Percentiles rank a stretch among this genome's conserved stretches.
Conservation (phyloP, 2,113 vertebrate species). For the Prolemur simus region DNA sequence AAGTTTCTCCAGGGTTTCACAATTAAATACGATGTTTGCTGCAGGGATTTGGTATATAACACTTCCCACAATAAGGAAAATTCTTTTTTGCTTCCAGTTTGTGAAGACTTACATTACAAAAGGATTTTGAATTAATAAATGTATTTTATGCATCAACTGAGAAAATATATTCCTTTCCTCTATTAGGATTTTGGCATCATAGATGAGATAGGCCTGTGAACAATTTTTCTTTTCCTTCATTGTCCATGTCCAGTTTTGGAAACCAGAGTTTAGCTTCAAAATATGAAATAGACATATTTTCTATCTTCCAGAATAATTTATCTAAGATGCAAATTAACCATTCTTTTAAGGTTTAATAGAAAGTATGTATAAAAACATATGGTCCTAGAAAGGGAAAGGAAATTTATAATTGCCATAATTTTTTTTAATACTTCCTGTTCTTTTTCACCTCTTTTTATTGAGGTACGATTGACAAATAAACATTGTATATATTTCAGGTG, state of each 20-base stretch:
- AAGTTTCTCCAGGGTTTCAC: conserved; percentile 9
- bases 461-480: background rate
- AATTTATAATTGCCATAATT: conserved; percentile 25
- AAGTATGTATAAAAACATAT: conserved; percentile 7
- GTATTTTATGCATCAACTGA: background rate
- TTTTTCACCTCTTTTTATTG: conserved; percentile 17
- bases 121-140: conserved; percentile 51
- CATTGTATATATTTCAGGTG: background rate
- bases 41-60: conserved; percentile 12
- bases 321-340: conserved; percentile 27
- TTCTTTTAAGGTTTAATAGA: conserved; percentile 12
- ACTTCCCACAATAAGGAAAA: conserved; percentile 11
- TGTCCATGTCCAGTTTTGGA: conserved; percentile 3
- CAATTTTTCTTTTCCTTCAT: conserved; percentile 37
- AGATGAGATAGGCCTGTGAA: background rate
- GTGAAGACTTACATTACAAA: background rate
- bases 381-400: background rate
- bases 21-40: conserved; percentile 28
- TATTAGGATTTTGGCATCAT: background rate
- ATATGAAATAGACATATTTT: conserved; percentile 24
- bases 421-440: conserved; percentile 20
- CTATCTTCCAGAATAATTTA: conserved; percentile 1
- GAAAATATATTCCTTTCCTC: conserved; percentile 34
- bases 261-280: conserved; percentile 32
- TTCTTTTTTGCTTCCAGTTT: conserved; percentile 22